These are phyloP conservation scores for Rhinoraja longicauda DNA, from an alignment of 2,797 vertebrate genomes.

Conservation along the genomic window DNA sequence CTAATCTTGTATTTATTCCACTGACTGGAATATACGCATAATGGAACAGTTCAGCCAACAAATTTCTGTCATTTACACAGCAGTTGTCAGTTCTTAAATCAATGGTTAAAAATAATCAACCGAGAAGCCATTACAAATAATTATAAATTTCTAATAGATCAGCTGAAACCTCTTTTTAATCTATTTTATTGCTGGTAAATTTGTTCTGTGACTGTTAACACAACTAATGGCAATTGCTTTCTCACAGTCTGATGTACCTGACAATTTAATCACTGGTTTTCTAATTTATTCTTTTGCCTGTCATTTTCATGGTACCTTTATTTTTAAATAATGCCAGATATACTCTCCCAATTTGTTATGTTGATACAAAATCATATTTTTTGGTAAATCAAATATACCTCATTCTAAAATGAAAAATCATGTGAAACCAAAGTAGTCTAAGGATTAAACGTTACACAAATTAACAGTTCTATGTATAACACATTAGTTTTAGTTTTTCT, in stretches of 20 bases:
- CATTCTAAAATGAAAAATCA: neutral
- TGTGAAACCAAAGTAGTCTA: neutral
- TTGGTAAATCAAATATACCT: neutral
- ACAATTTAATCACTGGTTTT: conserved; percentile 60
- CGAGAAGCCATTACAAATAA: conserved; percentile 28
- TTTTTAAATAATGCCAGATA: conserved; percentile 47
- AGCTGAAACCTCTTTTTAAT: conserved; percentile 31
- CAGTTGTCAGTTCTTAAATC: conserved; percentile 36
- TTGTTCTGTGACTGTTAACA: conserved; percentile 20
- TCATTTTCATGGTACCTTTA: conserved; percentile 50
- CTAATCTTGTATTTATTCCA: conserved; percentile 29
- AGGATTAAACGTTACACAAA: neutral
- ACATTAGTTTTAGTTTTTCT: neutral
- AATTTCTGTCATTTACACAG: conserved; percentile 34
- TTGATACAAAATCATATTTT: neutral
- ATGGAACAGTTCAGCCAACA: conserved; percentile 15
- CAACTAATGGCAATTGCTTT: conserved; percentile 46
- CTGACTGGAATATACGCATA: conserved; percentile 28
- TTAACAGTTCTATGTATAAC: neutral
- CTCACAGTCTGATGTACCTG: conserved; percentile 55
- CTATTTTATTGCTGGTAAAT: conserved; percentile 32
- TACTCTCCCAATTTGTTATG: conserved; percentile 23
- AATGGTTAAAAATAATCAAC: conserved; percentile 36
- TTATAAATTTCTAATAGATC: conserved; percentile 35
- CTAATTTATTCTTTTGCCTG: conserved; percentile 50